These are phyloP conservation scores for Hexactinellida sp. DNA, from an alignment of 37 sponge, comb jelly and placozoan species.

Conservation along the genomic window DNA sequence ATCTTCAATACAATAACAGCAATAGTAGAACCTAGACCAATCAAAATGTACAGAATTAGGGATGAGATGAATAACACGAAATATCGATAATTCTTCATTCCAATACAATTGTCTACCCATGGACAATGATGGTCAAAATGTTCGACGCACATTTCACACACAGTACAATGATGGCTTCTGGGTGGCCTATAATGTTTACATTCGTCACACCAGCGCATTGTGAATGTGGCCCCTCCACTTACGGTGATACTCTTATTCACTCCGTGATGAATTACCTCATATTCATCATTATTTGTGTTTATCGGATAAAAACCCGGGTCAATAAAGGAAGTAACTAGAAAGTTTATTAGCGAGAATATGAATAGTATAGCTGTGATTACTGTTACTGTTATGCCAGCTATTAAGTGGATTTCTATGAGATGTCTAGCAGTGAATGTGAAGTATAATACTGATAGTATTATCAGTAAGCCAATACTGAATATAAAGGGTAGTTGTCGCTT, in stretches of 20 bases:
- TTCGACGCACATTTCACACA: not conserved
- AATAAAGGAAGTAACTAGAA: conserved; percentile 3
- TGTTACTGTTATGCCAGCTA: not conserved
- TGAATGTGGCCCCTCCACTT: not conserved
- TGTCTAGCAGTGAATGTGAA: not conserved
- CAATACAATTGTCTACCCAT: conserved; percentile 4
- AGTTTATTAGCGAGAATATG: not conserved
- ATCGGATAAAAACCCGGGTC: not conserved
- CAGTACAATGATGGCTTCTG: not conserved
- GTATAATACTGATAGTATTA: not conserved
- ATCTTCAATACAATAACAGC: not conserved
- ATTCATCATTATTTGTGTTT: not conserved
- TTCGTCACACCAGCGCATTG: conserved; percentile 3
- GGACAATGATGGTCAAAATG: conserved; percentile 15
- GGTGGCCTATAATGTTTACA: conserved; percentile 6
- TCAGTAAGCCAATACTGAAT: not conserved
- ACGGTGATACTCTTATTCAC: not conserved
- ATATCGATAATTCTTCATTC: not conserved
- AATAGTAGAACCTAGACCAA: not conserved
- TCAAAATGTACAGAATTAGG: not conserved
- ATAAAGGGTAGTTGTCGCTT: not conserved
- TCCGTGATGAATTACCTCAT: not conserved
- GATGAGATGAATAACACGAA: not conserved
- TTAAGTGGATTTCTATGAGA: not conserved
- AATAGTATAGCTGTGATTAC: not conserved